A percentile compares a stretch with the other conserved stretches of the same genome.
Evolutionary conservation across 1,140 invertebrate genomes (phyloP).

Genomic region (Cryptotermes secundus): DNA sequence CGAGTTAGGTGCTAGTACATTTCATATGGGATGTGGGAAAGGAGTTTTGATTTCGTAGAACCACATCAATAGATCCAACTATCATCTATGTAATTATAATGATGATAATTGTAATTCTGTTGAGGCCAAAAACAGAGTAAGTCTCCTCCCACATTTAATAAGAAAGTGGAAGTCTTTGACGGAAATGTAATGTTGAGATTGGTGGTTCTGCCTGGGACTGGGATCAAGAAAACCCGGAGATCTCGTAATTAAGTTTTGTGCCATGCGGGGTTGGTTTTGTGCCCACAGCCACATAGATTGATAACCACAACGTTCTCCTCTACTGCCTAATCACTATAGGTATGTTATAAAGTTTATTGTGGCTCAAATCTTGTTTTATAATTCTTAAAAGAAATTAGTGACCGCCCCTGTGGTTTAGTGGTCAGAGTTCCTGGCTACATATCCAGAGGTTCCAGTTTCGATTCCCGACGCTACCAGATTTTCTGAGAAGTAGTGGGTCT

Average conservation of each 20-base stretch:
- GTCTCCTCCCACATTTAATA: neutral
- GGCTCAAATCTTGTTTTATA: too few relatives aligned
- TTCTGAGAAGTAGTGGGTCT: too few relatives aligned
- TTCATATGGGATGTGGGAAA: neutral
- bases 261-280: neutral
- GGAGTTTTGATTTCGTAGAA: neutral
- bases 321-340: neutral
- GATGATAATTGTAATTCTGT: constrained; percentile 11
- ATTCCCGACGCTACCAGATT: too few relatives aligned
- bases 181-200: constrained; percentile 10
- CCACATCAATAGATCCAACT: neutral
- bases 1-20: neutral
- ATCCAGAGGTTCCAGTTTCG: too few relatives aligned
- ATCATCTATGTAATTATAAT: neutral
- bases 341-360: too few relatives aligned
- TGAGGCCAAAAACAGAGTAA: neutral
- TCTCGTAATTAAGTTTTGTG: constrained; percentile 13
- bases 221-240: neutral
- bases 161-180: neutral
- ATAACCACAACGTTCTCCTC: neutral
- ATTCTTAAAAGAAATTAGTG: too few relatives aligned
- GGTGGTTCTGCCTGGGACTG: neutral
- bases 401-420: too few relatives aligned
- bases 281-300: neutral
- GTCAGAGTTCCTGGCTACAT: too few relatives aligned